These are phyloP conservation scores for Psittacula cyanocephala DNA, from an alignment of 2,113 vertebrate species.

Conservation along the genomic window DNA sequence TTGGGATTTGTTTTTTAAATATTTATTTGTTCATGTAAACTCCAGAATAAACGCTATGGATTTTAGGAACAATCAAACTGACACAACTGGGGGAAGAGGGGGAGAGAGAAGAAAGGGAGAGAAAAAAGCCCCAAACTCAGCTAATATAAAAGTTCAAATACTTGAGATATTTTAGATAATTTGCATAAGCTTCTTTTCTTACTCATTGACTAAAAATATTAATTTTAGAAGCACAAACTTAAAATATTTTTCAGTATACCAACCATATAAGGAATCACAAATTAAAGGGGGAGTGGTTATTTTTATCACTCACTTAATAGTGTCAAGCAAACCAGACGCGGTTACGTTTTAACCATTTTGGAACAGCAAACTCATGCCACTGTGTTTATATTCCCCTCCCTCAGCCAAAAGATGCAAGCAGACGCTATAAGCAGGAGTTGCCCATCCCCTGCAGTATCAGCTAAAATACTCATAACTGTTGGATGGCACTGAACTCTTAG, in stretches of 20 bases:
- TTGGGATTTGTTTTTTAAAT: not conserved
- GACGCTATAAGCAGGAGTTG: not conserved
- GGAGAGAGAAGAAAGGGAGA: not conserved
- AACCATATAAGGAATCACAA: not conserved
- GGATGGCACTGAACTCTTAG: not conserved
- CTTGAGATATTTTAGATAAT: not conserved
- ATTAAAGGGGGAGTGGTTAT: not conserved
- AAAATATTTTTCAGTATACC: not conserved
- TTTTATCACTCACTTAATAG: not conserved
- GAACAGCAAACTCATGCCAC: not conserved
- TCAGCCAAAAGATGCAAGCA: not conserved
- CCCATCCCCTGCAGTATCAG: not conserved
- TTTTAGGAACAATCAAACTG: not conserved
- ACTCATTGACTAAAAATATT: not conserved
- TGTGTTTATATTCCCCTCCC: not conserved
- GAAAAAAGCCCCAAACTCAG: not conserved
- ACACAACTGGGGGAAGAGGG: no score
- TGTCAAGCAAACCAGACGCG: not conserved
- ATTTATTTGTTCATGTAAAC: not conserved
- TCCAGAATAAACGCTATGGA: not conserved
- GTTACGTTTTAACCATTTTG: not conserved
- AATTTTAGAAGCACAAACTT: conserved; percentile 19
- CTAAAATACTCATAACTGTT: not conserved
- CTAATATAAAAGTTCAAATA: not conserved
- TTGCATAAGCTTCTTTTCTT: not conserved